Percentiles rank a stretch among this genome's conserved stretches.
These are phyloP conservation scores for Zaprionus camerounensis DNA, from an alignment of 1,140 invertebrate genomes.

Conservation along the genomic window DNA sequence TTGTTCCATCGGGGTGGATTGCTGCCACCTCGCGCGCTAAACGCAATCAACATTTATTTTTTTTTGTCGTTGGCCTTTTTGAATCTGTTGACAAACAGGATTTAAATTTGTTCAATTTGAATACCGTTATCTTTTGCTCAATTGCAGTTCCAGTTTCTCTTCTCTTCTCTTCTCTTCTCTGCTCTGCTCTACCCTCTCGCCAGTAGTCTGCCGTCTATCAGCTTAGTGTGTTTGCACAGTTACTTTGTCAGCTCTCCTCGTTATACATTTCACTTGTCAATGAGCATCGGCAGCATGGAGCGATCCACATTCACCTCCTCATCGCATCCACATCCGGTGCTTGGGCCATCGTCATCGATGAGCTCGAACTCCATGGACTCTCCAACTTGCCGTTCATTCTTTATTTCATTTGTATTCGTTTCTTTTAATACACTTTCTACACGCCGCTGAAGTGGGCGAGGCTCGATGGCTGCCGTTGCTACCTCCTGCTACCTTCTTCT, in stretches of 20 bases:
- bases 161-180: constrained; percentile 15
- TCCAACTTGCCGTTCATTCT: constrained; percentile 58
- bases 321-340: constrained; percentile 68
- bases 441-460: constrained; percentile 71
- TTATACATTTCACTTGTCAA: constrained; percentile 66
- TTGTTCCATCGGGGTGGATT: constrained; percentile 24
- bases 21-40: constrained; percentile 36
- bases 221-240: constrained; percentile 18
- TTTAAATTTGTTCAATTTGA: constrained; percentile 81
- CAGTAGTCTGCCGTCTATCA: neutral
- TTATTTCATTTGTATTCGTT: constrained; percentile 63
- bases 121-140: constrained; percentile 61
- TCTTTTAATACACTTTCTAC: constrained; percentile 78
- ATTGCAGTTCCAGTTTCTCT: constrained; percentile 29
- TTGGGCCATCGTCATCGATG: constrained; percentile 22
- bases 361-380: constrained; percentile 45
- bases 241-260: constrained; percentile 29
- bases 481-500: neutral
- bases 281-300: constrained; percentile 33
- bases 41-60: constrained; percentile 78
- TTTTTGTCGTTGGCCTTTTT: constrained; percentile 56
- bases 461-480: constrained; percentile 25
- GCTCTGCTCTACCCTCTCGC: neutral
- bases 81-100: constrained; percentile 79
- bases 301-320: neutral